These are phyloP conservation scores for Arvicanthis niloticus DNA, from an alignment of 2,113 vertebrate genomes.

Conservation along the genomic window DNA sequence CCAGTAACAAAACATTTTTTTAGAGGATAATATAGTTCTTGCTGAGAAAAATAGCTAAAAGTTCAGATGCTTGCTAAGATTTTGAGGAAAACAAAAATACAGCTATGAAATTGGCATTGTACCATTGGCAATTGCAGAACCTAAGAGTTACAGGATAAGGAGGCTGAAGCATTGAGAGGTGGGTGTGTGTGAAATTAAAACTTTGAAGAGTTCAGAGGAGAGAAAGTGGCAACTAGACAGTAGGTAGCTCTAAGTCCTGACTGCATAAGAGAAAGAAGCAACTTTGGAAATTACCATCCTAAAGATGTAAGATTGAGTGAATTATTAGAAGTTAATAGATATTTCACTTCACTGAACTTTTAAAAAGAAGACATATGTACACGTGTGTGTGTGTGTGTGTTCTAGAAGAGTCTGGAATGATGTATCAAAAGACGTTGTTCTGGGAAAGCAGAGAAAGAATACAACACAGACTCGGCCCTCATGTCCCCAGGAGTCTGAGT, in stretches of 20 bases:
- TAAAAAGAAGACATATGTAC: not conserved
- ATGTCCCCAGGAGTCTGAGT: not conserved
- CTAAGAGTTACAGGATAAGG: not conserved
- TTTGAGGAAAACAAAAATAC: slow-evolving; percentile 20
- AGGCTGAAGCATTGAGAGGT: not conserved
- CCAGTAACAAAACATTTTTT: not conserved
- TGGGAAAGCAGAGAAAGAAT: not conserved
- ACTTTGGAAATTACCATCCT: slow-evolving; percentile 34
- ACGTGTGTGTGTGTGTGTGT: no score
- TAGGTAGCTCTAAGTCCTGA: not conserved
- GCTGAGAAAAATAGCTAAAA: not conserved
- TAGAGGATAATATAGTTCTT: not conserved
- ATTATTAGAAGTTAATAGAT: not conserved
- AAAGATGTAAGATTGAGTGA: slow-evolving; percentile 9
- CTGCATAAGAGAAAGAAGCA: not conserved
- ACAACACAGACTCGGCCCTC: not conserved
- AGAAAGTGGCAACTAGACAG: not conserved
- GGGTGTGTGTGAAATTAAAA: not conserved
- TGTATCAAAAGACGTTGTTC: not conserved
- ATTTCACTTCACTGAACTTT: not conserved
- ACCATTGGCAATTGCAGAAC: not conserved
- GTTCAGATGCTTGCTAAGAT: not conserved
- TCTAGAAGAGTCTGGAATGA: not conserved
- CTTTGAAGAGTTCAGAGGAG: not conserved
- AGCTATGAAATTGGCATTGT: not conserved